Percentiles rank a stretch among this genome's conserved stretches.
Conservation (phyloP, 2,797 vertebrate genomes). For the Leptatherina wallacei region DNA sequence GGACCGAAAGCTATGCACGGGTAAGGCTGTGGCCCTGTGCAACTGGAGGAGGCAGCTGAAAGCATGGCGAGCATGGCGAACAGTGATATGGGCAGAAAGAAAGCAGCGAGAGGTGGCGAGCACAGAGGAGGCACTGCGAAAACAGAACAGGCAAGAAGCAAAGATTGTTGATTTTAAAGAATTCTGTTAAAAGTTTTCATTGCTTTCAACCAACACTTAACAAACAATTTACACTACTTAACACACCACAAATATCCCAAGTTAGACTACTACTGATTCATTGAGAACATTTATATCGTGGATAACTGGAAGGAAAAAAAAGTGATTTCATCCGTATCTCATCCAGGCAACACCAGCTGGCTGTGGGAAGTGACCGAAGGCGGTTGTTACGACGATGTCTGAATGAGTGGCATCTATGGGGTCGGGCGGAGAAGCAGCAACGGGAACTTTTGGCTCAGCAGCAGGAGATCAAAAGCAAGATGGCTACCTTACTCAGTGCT, state of each 20-base stretch:
- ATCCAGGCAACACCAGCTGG: constrained; percentile 75
- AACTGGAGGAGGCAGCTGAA: constrained; percentile 91
- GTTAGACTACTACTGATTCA: neutral
- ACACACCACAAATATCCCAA: neutral
- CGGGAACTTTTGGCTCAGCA: constrained; percentile 82
- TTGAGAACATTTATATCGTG: neutral
- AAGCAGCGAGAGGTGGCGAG: constrained; percentile 79
- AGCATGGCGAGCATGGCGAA: constrained; percentile 88
- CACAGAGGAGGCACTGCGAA: constrained; percentile 84
- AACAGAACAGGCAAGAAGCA: constrained; percentile 87
- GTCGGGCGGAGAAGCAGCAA: constrained; percentile 76
- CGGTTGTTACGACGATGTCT: constrained; percentile 84
- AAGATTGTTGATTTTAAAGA: neutral
- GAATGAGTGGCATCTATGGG: constrained; percentile 87
- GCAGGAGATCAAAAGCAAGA: constrained; percentile 88
- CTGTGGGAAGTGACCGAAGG: constrained; percentile 83
- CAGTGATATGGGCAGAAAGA: constrained; percentile 83
- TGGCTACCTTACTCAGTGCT: constrained; percentile 86
- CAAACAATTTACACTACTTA: neutral
- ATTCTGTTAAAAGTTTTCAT: neutral
- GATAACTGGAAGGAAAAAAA: neutral
- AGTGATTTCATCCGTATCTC: constrained; percentile 7
- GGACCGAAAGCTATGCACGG: constrained; percentile 85
- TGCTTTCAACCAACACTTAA: neutral
- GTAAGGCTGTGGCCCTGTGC: constrained; percentile 88